phyloP scores from a whole-genome alignment of 2,888 invertebrate genomes.

The Sepiola atlantica region DNA sequence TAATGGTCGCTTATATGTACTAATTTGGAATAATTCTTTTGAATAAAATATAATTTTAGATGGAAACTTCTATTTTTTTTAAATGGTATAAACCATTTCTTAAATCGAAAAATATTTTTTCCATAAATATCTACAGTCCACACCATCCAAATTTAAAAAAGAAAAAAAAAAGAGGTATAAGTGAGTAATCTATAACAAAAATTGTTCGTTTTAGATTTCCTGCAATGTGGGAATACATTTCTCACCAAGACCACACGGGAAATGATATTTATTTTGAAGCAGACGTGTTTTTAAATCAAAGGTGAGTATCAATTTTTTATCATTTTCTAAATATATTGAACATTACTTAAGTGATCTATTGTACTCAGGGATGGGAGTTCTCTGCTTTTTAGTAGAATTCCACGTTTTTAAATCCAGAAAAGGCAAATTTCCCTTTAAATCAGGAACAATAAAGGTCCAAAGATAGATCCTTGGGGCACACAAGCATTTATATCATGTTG shows the following conservation, averaged over 20 bases:
- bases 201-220: constrained; percentile 79
- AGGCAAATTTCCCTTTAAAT: too few species aligned
- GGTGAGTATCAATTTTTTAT: constrained; percentile 73
- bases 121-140: not conserved
- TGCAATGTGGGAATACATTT: constrained; percentile 82
- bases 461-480: too few species aligned
- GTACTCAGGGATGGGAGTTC: too few species aligned
- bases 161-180: not conserved
- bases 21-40: too few species aligned
- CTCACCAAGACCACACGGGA: constrained; percentile 58
- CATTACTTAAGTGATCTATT: too few species aligned
- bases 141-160: too few species aligned
- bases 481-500: too few species aligned
- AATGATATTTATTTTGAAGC: constrained; percentile 74
- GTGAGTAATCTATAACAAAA: not conserved
- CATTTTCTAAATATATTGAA: not conserved
- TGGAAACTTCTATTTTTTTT: not conserved
- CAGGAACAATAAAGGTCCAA: too few species aligned
- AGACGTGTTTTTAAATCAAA: constrained; percentile 79
- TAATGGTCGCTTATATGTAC: too few species aligned
- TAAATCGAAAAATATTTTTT: not conserved
- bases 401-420: too few species aligned
- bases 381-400: too few species aligned
- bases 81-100: not conserved
- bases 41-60: not conserved